phyloP scores from a whole-genome alignment of 1,140 invertebrate genomes.

The Rhagoletis zephyria region DNA sequence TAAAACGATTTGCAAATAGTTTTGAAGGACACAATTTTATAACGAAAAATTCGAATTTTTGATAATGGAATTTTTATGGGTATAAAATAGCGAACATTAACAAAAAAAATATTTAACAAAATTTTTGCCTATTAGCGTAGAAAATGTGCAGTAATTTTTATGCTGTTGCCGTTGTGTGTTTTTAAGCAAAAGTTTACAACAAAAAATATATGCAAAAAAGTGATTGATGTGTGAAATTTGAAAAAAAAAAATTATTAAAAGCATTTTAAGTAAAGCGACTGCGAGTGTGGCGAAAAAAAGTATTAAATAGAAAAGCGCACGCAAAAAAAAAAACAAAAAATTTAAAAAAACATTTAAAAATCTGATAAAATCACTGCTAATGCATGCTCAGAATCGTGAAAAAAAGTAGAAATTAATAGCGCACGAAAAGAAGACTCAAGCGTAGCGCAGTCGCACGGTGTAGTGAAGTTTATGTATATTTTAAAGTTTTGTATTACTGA shows the following conservation, averaged over 20 bases:
- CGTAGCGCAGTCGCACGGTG: too few species aligned
- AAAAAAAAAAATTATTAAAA: too few species aligned
- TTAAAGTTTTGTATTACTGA: neutral
- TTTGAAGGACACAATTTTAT: constrained; percentile 24
- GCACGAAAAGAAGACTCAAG: neutral
- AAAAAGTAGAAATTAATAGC: neutral
- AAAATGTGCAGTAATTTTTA: neutral
- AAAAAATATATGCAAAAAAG: neutral
- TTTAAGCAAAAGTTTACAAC: constrained; percentile 34
- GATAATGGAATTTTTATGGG: neutral
- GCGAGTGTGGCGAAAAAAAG: neutral
- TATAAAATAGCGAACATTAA: constrained; percentile 12
- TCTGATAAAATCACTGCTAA: neutral
- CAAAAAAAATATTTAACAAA: neutral
- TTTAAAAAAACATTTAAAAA: neutral
- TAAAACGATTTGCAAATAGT: constrained; percentile 49
- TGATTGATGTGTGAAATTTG: neutral
- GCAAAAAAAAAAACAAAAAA: neutral
- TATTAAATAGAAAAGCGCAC: neutral
- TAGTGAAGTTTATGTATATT: too few species aligned
- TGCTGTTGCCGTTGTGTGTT: constrained; percentile 22
- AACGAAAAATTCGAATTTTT: constrained; percentile 1
- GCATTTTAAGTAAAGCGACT: neutral
- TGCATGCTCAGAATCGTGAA: neutral
- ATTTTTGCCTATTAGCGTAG: neutral